Evolutionary conservation across 2,113 vertebrate genomes (phyloP), one percentile per base, ranked within the genome.

Genomic region (Vulpes ferrilata): DNA sequence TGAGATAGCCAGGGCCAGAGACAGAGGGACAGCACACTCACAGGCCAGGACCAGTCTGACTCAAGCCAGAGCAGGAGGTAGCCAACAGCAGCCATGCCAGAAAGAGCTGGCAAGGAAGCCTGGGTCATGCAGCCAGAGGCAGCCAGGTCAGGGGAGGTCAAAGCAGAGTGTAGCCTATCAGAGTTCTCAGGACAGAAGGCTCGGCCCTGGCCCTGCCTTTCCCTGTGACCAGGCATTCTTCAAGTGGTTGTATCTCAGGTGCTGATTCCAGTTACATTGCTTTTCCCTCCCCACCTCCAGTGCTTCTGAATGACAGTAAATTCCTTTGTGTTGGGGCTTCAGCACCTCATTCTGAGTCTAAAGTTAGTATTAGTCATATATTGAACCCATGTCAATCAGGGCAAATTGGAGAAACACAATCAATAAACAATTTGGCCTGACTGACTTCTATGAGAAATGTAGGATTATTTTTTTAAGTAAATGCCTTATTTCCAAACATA

Each of bases 401-500:
- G 35, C 3, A 88, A 95, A 88, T 35, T 95, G 16, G 62, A 90
- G 17, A 93, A 95, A 60, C 38, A 32, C 3, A 65, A 43, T 95
- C 60, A 71, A 59, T 90, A 83, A 95, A 87, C 48, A 79, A 48
- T 48, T 76, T 38, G 65, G 30, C 91, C 51, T 82, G 32, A 91
- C 13, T 20, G 51, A 82, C 38, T 89, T 71, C 55, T 67, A 20
- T 67, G 51, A 51, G 13, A 60, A 23, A 87, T 8, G 2, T 38
- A 1, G 23, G 22, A 12, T 55, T 59, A 25, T 9, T 11, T 91
- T 85, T 88, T 84, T 53, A 85, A 88, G 32, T 82, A 91, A 67
- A 76, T 94, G 32, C 10, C 6, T 87, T 95, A 51, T 94, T 94
- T 94, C 25, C 65, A 89, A 97, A 96, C 51, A 57, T 25, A 22